Evolutionary conservation across 2,888 invertebrate genomes (phyloP), one percentile per base, ranked within the genome.

Genomic region (Eueremaeus valkanovi): DNA sequence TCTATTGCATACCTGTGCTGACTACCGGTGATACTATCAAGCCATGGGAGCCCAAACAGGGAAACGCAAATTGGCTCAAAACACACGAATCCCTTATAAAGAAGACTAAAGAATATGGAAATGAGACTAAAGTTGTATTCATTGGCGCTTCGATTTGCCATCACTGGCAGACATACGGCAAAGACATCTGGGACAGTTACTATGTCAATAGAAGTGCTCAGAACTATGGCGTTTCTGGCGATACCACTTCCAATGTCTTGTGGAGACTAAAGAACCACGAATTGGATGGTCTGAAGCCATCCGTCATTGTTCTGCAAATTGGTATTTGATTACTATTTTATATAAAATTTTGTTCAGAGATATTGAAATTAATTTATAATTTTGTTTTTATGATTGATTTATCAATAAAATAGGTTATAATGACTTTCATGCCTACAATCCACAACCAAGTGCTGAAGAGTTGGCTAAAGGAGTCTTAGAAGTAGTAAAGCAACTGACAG

Each of bases 221-320:
- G 29, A 95, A 95, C 84, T 92, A 93, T 85, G 93, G 94, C 80
- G 92, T 95, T 81, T 90, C 92, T 80, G 90, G 89, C 78, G 95
- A 95, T 84, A 88, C 89, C 82, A 91, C 92, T 51, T 91, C 94
- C 83, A 89, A 95, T 86, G 89, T 95, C n/a, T 85, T 95, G 49
- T 95, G 95, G 94, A 87, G 95, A 81, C 88, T 95, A 63, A 87
- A 88, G 82, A 92, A 95, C 85, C 95, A 94, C 73, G 93, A 93
- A 84, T 85, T 95, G 81, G 93, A 95, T 82, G 88, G 90, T 85
- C 89, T 94, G 78, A 90, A 90, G 82, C 93, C 95, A 13, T 95
- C 93, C 87, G 93, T 92, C 0, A n/a, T 16, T 16, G 72, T 72
- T 45, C 45, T 72, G 1, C 45, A 21, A 24, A 72, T 72, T 24